These are phyloP conservation scores for Tachysurus vachellii DNA, from an alignment of 2,113 vertebrate genomes.

Conservation along the genomic window DNA sequence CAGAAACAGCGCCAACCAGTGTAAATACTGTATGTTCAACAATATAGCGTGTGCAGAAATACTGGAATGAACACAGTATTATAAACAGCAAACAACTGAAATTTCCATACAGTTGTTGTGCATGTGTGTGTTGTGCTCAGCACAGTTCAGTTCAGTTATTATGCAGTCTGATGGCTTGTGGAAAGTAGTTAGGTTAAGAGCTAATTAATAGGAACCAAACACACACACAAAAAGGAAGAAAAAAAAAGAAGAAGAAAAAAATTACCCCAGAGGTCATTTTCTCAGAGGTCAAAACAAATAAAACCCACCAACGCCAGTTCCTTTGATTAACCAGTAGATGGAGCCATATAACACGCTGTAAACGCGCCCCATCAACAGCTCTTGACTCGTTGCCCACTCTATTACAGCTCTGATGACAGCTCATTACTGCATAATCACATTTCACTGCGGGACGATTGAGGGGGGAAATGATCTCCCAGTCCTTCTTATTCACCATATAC, in stretches of 20 bases:
- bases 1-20: too few relatives aligned
- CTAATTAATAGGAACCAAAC: neutral
- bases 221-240: neutral
- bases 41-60: too few relatives aligned
- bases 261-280: too few relatives aligned
- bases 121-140: too few relatives aligned
- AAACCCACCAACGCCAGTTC: neutral
- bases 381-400: slow-evolving; percentile 24
- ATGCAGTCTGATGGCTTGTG: too few relatives aligned
- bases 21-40: too few relatives aligned
- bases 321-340: slow-evolving; percentile 1
- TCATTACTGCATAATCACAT: slow-evolving; percentile 29
- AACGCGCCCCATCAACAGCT: neutral
- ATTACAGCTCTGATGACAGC: slow-evolving; percentile 17
- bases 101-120: too few relatives aligned
- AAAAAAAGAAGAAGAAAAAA: too few relatives aligned
- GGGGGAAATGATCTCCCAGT: neutral
- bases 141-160: too few relatives aligned
- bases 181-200: too few relatives aligned
- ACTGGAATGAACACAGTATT: too few relatives aligned
- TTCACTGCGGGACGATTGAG: neutral
- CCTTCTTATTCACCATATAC: slow-evolving; percentile 15
- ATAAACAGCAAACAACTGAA: too few relatives aligned
- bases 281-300: neutral
- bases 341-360: neutral